A percentile compares a stretch with the other conserved stretches of the same genome.
These are phyloP conservation scores for Anthonomus grandis DNA, from an alignment of 1,140 invertebrate genomes.

Conservation along the genomic window DNA sequence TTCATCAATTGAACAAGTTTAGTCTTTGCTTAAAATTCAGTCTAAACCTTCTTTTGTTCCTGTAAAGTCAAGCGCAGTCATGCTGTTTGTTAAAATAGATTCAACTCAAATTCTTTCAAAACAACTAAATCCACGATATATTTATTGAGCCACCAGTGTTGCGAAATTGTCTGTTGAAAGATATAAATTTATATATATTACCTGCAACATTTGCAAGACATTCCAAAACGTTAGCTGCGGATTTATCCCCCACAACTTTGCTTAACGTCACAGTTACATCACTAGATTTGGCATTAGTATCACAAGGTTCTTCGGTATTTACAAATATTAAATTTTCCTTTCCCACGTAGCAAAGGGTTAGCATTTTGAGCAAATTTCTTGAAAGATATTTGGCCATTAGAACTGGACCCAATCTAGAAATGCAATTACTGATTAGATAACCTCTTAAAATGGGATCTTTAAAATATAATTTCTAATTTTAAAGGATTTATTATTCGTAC, in stretches of 20 bases:
- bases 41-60: too few species aligned
- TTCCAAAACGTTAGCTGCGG: conserved; percentile 80
- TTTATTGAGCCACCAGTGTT: neutral
- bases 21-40: too few species aligned
- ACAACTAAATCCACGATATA: too few species aligned
- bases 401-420: conserved; percentile 79
- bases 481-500: neutral
- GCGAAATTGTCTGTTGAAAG: neutral
- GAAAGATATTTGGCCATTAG: conserved; percentile 88
- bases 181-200: conserved; percentile 32
- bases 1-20: too few species aligned
- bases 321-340: conserved; percentile 68
- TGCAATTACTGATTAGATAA: too few species aligned
- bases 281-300: conserved; percentile 48
- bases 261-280: conserved; percentile 58
- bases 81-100: too few species aligned
- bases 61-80: too few species aligned
- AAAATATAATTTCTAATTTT: neutral
- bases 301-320: conserved; percentile 44
- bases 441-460: too few species aligned
- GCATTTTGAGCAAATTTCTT: conserved; percentile 87
- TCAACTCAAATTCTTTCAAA: too few species aligned
- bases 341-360: conserved; percentile 89
- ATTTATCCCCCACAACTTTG: conserved; percentile 72
- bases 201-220: conserved; percentile 82